Conservation (phyloP, 2,888 invertebrate genomes). For the Ectemnius continuus region DNA sequence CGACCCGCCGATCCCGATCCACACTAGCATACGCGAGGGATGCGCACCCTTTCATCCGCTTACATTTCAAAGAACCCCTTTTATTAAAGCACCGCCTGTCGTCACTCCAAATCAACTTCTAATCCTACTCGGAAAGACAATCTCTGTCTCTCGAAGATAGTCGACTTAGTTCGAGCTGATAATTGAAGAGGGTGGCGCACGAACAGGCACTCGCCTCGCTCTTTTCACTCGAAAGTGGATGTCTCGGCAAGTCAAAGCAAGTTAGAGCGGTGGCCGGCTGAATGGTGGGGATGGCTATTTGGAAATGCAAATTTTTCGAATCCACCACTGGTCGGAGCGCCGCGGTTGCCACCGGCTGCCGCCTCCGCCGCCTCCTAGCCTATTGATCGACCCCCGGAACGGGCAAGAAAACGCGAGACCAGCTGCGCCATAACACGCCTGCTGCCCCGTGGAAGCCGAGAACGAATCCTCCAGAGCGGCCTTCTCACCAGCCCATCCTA, state of each 20-base stretch:
- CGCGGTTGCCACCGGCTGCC: conserved; percentile 23
- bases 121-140: background rate
- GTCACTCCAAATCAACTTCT: background rate
- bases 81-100: background rate
- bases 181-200: no score
- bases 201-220: no score
- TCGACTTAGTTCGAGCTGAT: no score
- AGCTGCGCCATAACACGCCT: conserved; percentile 59
- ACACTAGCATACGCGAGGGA: conserved; percentile 37
- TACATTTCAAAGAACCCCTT: background rate
- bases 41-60: conserved; percentile 1
- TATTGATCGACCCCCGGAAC: conserved; percentile 63
- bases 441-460: conserved; percentile 34
- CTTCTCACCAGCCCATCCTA: no score
- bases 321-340: background rate
- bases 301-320: background rate
- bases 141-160: no score
- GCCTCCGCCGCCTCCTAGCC: conserved; percentile 55
- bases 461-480: conserved; percentile 14
- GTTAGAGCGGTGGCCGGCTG: background rate
- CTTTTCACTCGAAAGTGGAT: no score
- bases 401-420: conserved; percentile 60
- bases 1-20: conserved; percentile 32
- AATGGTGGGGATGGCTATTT: background rate
- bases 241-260: no score